These are phyloP conservation scores for Ophion ellenae DNA, from an alignment of 2,888 invertebrate genomes.

Conservation along the genomic window DNA sequence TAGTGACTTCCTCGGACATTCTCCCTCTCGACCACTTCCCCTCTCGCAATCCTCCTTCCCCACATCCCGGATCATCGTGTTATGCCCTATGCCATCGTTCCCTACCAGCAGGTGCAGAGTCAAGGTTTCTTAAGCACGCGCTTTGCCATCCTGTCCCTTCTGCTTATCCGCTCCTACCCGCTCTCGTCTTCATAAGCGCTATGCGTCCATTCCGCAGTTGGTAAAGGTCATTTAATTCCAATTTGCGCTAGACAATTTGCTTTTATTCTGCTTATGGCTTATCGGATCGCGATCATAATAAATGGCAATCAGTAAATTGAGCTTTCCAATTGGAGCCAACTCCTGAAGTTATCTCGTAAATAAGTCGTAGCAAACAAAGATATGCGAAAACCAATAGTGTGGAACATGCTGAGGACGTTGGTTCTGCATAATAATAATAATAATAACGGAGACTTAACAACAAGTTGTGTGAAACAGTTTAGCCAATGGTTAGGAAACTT, in stretches of 20 bases:
- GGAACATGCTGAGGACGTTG: no score
- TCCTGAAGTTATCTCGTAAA: no score
- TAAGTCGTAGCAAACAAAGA: no score
- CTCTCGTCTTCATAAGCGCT: background rate
- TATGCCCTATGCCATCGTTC: slow-evolving; percentile 5
- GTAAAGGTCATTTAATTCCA: background rate
- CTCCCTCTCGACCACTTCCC: background rate
- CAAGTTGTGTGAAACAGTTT: no score
- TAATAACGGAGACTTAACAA: no score
- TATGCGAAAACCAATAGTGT: no score
- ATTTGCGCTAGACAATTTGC: background rate
- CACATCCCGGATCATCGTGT: slow-evolving; percentile 43
- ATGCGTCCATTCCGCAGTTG: no score
- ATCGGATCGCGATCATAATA: background rate
- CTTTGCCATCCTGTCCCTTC: background rate
- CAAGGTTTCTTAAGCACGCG: slow-evolving; percentile 16
- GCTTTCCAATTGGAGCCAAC: no score
- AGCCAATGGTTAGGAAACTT: no score
- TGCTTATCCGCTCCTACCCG: background rate
- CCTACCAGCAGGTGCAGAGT: slow-evolving; percentile 43
- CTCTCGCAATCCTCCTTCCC: slow-evolving; percentile 26
- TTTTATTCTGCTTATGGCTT: background rate
- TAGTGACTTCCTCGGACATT: background rate
- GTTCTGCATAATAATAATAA: no score
- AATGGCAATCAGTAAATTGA: background rate